Percentiles rank a stretch among this genome's conserved stretches.
phyloP scores from a whole-genome alignment of 2,888 invertebrate genomes.

The Mythimna ferrago region DNA sequence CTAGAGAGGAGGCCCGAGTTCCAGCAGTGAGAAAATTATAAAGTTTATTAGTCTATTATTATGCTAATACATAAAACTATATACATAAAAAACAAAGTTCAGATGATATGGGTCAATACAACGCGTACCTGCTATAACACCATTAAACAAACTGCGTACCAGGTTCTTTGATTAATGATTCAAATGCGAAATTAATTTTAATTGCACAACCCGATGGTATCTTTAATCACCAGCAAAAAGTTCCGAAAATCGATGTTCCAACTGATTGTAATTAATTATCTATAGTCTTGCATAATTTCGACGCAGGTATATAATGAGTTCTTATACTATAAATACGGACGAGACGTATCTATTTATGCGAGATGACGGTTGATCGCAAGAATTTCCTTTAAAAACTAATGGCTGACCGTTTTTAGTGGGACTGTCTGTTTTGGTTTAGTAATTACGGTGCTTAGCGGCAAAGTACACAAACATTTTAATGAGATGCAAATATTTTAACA shows the following conservation, averaged over 20 bases:
- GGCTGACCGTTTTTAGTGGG: slow-evolving; percentile 35
- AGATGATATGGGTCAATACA: slow-evolving; percentile 5
- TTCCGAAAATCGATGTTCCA: slow-evolving; percentile 46
- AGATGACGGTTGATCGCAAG: slow-evolving; percentile 53
- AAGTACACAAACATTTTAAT: slow-evolving; percentile 57
- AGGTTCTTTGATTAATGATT: slow-evolving; percentile 52
- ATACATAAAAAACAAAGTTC: background rate
- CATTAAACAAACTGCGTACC: slow-evolving; percentile 36
- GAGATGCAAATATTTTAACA: slow-evolving; percentile 30
- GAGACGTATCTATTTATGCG: slow-evolving; percentile 39
- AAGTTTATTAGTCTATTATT: too few relatives aligned
- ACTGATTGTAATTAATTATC: slow-evolving; percentile 50
- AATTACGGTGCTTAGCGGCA: slow-evolving; percentile 61
- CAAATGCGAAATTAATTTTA: slow-evolving; percentile 43
- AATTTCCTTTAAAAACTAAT: slow-evolving; percentile 59
- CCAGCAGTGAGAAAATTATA: too few relatives aligned
- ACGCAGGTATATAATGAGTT: slow-evolving; percentile 9
- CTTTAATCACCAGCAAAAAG: slow-evolving; percentile 42
- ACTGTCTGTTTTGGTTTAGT: slow-evolving; percentile 57
- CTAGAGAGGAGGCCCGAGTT: too few relatives aligned
- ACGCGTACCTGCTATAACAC: slow-evolving; percentile 13
- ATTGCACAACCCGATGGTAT: slow-evolving; percentile 35
- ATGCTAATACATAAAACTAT: too few relatives aligned
- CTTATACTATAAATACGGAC: slow-evolving; percentile 9
- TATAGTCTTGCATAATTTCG: slow-evolving; percentile 34